Base-by-base conservation (phyloP, 2,797 vertebrate genomes). In the Kryptolebias ocellatus region DNA sequence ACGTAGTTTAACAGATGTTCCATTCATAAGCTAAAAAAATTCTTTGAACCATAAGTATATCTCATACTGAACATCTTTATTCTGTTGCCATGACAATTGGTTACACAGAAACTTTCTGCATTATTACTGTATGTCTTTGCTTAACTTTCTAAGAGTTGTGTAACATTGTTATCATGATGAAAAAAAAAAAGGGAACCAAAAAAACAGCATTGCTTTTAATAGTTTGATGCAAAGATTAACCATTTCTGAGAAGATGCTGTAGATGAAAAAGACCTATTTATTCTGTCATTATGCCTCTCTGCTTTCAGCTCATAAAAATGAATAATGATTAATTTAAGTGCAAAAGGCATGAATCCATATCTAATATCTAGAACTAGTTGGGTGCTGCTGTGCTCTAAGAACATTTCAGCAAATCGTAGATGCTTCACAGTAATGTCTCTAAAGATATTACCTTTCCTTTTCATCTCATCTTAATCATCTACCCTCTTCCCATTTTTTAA, bases 221-320 rank as follows among this genome's bases (percentile, higher is more conserved):
- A 34, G 31, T 34, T 34, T 34, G 4, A 4, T 27, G 20, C 12
- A 42, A 20, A 39, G 6, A 44, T 12, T 24, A 16, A 12, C 37
- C 3, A 10, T 44, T 24, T 24, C 20, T 24, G 20, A 24, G 37
- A 45, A 49, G 60, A 53, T 27, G 27, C 45, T 34, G 70, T 52
- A 64, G 47, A 58, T 56, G 45, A 63, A 50, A 76, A 50, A 45
- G 31, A 62, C 37, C 14, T 49, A 46, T 42, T 65, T 28, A 53
- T 55, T 53, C 60, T 47, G 45, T 44, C 27, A 60, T 50, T 8
- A 28, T 57, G 59, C 39, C 68, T 76, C 24, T 47, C 60, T 69
- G 52, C 51, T 64, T 71, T 56, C 28, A 72, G 57, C 72, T 77
- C 60, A 73, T 81, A 72, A 79, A 74, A 76, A 78, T 77, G 70